Base-by-base conservation (phyloP, 2,888 invertebrate genomes). In the Mesodorylaimus sp. region DNA sequence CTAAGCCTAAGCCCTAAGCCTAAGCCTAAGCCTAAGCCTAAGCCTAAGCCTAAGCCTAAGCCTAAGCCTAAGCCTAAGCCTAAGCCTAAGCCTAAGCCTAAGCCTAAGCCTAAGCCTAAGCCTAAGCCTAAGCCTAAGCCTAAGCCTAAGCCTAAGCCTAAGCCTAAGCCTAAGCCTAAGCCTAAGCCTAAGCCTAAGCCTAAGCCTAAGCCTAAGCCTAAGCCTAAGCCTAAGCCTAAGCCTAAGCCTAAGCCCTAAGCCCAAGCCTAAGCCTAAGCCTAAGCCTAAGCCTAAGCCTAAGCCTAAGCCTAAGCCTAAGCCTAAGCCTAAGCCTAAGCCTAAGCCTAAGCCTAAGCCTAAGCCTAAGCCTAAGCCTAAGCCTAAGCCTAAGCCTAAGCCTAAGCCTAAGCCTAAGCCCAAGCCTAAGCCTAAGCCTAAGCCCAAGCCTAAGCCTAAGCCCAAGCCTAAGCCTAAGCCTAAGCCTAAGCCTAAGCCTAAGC, bases 221-320 rank as follows among this genome's bases (percentile, higher is more conserved):
- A n/a, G n/a, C n/a, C n/a, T n/a, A n/a, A n/a, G n/a, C n/a, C n/a
- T n/a, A n/a, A n/a, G n/a, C n/a, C n/a, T n/a, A n/a, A n/a, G n/a
- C n/a, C n/a, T n/a, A n/a, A n/a, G n/a, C n/a, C n/a, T n/a, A n/a
- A 32, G 16, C 10, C 32, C 32, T 32, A 32, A 32, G 32, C 32
- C 32, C 16, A 32, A 45, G 25, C 45, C 45, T 21, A 47, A 44
- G 19, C 47, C 47, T 45, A 45, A 44, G n/a, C 47, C 47, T 45
- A 47, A 44, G 21, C 47, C 47, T 45, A 47, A 44, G 19, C 47
- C 19, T 45, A 44, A 44, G n/a, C 45, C 47, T 44, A 47, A 47
- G 45, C 47, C 44, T 47, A 47, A 47, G 45, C 47, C 47, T 42
- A 47, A 47, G n/a, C 47, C 47, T 44, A 47, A 47, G 19, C 21